Evolutionary conservation across 2,888 invertebrate genomes (phyloP).

Genomic region (Sialis lutaria): DNA sequence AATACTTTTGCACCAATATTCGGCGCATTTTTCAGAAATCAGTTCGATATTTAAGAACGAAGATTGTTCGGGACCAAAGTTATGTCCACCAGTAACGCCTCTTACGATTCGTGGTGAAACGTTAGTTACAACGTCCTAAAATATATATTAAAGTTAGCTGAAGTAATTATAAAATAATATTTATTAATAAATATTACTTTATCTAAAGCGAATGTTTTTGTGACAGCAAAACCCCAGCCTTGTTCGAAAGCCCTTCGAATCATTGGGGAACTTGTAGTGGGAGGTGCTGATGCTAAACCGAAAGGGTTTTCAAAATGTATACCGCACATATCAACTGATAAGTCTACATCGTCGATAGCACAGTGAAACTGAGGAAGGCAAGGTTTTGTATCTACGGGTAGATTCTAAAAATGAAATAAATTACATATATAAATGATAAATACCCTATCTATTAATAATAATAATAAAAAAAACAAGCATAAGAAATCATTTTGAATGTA

Average conservation of each 20-base stretch:
- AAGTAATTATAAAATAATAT: conserved; percentile 5
- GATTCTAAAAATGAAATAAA: conserved; percentile 26
- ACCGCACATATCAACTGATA: conserved; percentile 86
- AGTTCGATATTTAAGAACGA: conserved; percentile 95
- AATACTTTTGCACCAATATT: conserved; percentile 85
- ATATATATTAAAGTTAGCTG: conserved; percentile 7
- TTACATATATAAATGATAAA: conserved; percentile 6
- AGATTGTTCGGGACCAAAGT: conserved; percentile 90
- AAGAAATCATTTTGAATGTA: no score
- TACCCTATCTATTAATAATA: not conserved
- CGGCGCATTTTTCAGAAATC: conserved; percentile 89
- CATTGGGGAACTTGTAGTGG: conserved; percentile 89
- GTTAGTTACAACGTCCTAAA: conserved; percentile 86
- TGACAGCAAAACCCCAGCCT: conserved; percentile 96
- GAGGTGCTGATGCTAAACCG: conserved; percentile 93
- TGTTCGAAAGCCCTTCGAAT: conserved; percentile 86
- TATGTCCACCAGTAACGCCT: conserved; percentile 81
- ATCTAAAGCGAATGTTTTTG: conserved; percentile 89
- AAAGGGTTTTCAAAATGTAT: conserved; percentile 92
- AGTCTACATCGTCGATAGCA: conserved; percentile 83
- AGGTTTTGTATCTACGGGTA: conserved; percentile 43
- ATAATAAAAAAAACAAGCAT: no score
- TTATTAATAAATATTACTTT: conserved; percentile 41
- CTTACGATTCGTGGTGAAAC: conserved; percentile 93
- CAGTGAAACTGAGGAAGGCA: conserved; percentile 82